Evolutionary conservation across 2,888 invertebrate species (phyloP).

Genomic region (Sphaeridia pumilis): DNA sequence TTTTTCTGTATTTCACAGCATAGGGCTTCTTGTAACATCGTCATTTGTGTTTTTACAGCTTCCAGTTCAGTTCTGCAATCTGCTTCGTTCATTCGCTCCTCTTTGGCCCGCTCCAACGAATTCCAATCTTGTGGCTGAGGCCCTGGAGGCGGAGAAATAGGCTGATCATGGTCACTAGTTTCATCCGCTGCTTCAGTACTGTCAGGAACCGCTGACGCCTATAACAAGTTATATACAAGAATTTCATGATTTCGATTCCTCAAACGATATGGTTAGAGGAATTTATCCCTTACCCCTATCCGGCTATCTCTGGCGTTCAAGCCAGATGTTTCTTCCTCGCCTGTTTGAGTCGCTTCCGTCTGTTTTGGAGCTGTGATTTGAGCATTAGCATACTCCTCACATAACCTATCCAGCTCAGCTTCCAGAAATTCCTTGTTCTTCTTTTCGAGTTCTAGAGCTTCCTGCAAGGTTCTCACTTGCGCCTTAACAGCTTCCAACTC

Average conservation of each 20-base stretch:
- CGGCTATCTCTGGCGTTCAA: too few relatives aligned
- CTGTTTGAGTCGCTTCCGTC: too few relatives aligned
- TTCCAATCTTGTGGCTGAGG: slow-evolving; percentile 6
- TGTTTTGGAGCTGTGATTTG: too few relatives aligned
- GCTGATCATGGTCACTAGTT: neutral
- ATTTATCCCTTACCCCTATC: too few relatives aligned
- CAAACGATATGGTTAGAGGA: too few relatives aligned
- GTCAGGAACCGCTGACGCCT: too few relatives aligned
- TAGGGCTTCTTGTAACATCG: slow-evolving; percentile 8
- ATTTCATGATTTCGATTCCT: too few relatives aligned
- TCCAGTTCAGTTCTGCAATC: slow-evolving; percentile 18
- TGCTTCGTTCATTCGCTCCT: slow-evolving; percentile 14
- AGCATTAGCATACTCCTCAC: too few relatives aligned
- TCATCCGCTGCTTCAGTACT: neutral
- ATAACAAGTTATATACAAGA: too few relatives aligned
- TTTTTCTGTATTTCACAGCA: neutral
- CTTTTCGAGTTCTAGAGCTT: slow-evolving; percentile 9
- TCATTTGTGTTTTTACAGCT: slow-evolving; percentile 21
- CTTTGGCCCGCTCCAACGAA: slow-evolving; percentile 1
- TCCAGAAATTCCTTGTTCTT: too few relatives aligned
- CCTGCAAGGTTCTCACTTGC: slow-evolving; percentile 13
- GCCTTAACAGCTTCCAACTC: slow-evolving; percentile 21
- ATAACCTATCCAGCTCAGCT: too few relatives aligned
- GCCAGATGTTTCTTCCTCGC: too few relatives aligned
- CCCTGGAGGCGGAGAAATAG: neutral